These are phyloP conservation scores for Ameiurus melas DNA, from an alignment of 2,113 vertebrate species.

Conservation along the genomic window DNA sequence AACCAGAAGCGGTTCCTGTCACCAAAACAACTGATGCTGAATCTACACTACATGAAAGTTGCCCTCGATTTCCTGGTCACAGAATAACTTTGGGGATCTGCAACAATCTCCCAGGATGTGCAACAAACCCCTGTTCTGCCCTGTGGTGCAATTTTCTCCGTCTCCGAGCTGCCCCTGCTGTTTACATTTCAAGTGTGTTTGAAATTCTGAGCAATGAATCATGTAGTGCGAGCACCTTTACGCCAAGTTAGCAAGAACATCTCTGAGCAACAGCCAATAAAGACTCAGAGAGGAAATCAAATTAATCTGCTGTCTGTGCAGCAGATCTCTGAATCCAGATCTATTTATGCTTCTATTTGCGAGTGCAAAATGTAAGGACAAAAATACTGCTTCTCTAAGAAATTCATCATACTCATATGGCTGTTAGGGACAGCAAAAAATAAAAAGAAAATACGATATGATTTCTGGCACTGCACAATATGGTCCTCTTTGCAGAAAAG, in stretches of 20 bases:
- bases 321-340: neutral
- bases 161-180: neutral
- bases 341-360: neutral
- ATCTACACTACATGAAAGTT: neutral
- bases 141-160: neutral
- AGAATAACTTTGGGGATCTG: neutral
- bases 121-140: neutral
- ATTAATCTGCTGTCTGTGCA: neutral
- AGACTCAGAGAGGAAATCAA: neutral
- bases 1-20: neutral
- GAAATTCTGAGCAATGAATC: neutral
- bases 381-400: neutral
- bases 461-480: neutral
- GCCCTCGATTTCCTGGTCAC: neutral
- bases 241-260: neutral
- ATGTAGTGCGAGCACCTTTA: neutral
- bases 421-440: neutral
- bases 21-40: neutral
- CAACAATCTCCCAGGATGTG: neutral
- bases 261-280: neutral
- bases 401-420: neutral
- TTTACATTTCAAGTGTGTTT: neutral
- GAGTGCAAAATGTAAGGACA: neutral
- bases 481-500: neutral
- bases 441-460: neutral